These are phyloP conservation scores for Meta bourneti DNA, from an alignment of 2,888 invertebrate genomes.

Conservation along the genomic window DNA sequence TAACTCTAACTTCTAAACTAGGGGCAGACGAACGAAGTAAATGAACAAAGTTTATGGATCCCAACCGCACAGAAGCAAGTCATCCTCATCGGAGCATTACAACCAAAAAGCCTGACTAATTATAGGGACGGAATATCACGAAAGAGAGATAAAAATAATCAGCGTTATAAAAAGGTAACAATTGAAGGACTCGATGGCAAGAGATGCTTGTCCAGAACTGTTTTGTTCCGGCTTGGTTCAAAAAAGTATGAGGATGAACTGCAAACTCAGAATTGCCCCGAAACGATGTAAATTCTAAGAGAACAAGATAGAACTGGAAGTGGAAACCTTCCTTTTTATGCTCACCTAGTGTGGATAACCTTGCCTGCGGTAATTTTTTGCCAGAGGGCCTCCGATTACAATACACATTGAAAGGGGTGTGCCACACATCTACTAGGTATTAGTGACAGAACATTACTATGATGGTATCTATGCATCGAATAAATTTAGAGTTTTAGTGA, in stretches of 20 bases:
- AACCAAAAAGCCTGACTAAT: background rate
- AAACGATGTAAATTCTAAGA: background rate
- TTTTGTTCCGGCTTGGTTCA: background rate
- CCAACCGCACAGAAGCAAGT: background rate
- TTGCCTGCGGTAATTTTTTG: background rate
- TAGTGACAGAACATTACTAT: background rate
- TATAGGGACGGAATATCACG: background rate
- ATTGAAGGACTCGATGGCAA: background rate
- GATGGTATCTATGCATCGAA: no score
- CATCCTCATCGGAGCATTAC: background rate
- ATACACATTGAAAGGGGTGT: background rate
- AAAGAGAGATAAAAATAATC: background rate
- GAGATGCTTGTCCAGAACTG: background rate
- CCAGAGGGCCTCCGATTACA: background rate
- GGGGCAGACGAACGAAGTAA: background rate
- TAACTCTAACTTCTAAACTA: background rate
- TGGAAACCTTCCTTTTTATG: conserved; percentile 4
- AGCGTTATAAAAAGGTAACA: conserved; percentile 4
- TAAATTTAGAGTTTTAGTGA: no score
- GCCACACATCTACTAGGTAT: background rate
- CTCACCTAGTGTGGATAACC: conserved; percentile 37
- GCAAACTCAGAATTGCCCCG: background rate
- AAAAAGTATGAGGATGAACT: background rate
- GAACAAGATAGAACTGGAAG: background rate
- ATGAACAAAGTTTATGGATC: background rate